Conservation (phyloP, 2,888 invertebrate genomes). For the Campoplex capitator region DNA sequence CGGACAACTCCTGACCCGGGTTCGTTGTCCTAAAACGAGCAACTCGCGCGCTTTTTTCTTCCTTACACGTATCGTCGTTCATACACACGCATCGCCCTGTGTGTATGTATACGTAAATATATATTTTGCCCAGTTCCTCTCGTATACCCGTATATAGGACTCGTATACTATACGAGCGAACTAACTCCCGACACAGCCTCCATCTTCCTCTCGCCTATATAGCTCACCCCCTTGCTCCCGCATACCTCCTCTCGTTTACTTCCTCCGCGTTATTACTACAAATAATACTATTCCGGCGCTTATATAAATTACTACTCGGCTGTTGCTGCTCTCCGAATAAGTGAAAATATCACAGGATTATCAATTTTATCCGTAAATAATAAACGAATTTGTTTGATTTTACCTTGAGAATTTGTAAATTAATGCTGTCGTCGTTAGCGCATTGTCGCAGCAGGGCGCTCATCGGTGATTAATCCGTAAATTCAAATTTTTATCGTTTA, state of each 20-base stretch:
- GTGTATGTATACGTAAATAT: not conserved
- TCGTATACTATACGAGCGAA: conserved; percentile 31
- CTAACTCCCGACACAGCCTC: conserved; percentile 48
- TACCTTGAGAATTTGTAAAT: not conserved
- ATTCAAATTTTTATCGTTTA: conserved; percentile 12
- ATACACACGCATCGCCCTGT: not conserved
- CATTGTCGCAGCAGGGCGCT: too few relatives aligned
- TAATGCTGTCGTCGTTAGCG: too few relatives aligned
- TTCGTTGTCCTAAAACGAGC: conserved; percentile 79
- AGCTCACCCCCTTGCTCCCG: too few relatives aligned
- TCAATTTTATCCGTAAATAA: not conserved
- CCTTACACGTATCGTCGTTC: not conserved
- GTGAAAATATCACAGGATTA: not conserved
- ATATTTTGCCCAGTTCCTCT: not conserved
- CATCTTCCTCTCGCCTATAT: conserved; percentile 17
- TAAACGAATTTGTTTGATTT: not conserved
- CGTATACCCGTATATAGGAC: conserved; percentile 33
- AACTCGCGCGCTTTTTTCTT: conserved; percentile 59
- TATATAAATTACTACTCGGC: not conserved
- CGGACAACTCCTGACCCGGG: conserved; percentile 79
- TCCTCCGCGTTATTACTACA: not conserved
- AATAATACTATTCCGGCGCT: conserved; percentile 3
- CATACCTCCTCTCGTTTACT: too few relatives aligned
- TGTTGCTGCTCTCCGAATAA: not conserved
- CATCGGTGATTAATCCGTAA: not conserved